Evolutionary conservation across 2,888 invertebrate genomes (phyloP).

Genomic region (Lingula anatina): DNA sequence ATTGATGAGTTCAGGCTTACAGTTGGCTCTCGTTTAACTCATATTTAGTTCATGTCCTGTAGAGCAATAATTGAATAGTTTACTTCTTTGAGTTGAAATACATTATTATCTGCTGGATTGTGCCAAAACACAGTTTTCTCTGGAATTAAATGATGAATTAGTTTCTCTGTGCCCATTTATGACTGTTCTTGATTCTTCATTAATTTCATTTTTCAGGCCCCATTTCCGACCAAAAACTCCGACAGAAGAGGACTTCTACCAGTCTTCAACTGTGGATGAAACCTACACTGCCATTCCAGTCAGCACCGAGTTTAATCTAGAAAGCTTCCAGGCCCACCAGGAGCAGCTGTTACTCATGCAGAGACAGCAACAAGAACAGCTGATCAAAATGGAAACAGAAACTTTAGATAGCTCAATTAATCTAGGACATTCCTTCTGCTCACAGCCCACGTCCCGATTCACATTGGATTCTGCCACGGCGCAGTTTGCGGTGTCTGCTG

Average conservation of each 20-base stretch:
- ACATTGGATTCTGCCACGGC: slow-evolving; percentile 51
- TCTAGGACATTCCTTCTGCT: slow-evolving; percentile 42
- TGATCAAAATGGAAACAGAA: slow-evolving; percentile 34
- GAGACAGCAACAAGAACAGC: slow-evolving; percentile 49
- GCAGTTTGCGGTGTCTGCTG: slow-evolving; percentile 51
- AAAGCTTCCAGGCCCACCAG: slow-evolving; percentile 48
- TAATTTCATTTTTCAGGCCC: too few relatives aligned
- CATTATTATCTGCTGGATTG: too few relatives aligned
- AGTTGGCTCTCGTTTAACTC: too few relatives aligned
- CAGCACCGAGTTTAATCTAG: slow-evolving; percentile 48
- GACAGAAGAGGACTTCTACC: slow-evolving; percentile 19
- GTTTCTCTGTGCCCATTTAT: too few relatives aligned
- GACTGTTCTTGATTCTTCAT: too few relatives aligned
- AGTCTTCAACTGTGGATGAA: slow-evolving; percentile 10
- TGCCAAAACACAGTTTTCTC: too few relatives aligned
- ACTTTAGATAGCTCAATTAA: slow-evolving; percentile 27
- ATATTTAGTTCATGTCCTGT: too few relatives aligned
- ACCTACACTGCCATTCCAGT: slow-evolving; percentile 17
- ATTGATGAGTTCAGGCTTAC: too few relatives aligned
- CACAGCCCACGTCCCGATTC: slow-evolving; percentile 45
- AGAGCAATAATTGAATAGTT: too few relatives aligned
- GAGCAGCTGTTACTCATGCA: slow-evolving; percentile 53
- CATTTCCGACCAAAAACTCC: slow-evolving; percentile 80
- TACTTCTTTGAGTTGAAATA: too few relatives aligned
- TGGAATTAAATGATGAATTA: too few relatives aligned